Evolutionary conservation across 2,797 vertebrate species (phyloP), one percentile per base, ranked within the genome.

Genomic region (Microctenopoma stevenorrisi): DNA sequence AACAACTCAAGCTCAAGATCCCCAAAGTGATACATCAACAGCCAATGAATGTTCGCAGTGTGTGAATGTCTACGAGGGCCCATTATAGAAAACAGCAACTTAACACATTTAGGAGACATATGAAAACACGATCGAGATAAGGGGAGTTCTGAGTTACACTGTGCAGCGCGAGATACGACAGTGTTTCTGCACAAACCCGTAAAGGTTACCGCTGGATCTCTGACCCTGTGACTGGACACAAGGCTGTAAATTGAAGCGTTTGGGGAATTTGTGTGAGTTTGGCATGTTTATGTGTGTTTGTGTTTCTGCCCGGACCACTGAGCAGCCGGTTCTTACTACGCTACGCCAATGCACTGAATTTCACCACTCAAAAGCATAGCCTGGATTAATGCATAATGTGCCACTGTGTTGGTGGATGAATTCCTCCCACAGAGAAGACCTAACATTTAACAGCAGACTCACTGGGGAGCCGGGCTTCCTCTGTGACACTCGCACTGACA

Each of bases 1-100:
- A 90, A 89, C 74, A 83, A 76, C 62, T 37, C 22, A 54, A 62
- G 59, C 87, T 79, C 62, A 72, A 85, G 89, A 85, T 81, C 81
- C 79, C 82, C 58, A 53, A 74, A 79, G 82, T 74, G 73, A 85
- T 84, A 78, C 60, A 84, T 88, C 84, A 89, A 47, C 74, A 38
- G 37, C 75, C 72, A 63, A 64, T 40, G 69, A 81, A 81, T 64
- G 74, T 76, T 80, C 71, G 47, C 61, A 70, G 60, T 40, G 12
- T 3, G 10, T 18, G n/a, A 28, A 57, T 10, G 68, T 68, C 74
- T 71, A 42, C 53, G 49, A 54, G 62, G 70, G 58, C 59, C 79
- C 54, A 68, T 72, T 81, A 76, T 18, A 64, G 53, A 77, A 71
- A 82, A 81, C 62, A 76, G 68, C 53, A 75, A 64, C 78, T 77